Percentiles rank a stretch among this genome's conserved stretches.
Evolutionary conservation across 2,888 invertebrate species (phyloP).

Genomic region (Macropis europaea): DNA sequence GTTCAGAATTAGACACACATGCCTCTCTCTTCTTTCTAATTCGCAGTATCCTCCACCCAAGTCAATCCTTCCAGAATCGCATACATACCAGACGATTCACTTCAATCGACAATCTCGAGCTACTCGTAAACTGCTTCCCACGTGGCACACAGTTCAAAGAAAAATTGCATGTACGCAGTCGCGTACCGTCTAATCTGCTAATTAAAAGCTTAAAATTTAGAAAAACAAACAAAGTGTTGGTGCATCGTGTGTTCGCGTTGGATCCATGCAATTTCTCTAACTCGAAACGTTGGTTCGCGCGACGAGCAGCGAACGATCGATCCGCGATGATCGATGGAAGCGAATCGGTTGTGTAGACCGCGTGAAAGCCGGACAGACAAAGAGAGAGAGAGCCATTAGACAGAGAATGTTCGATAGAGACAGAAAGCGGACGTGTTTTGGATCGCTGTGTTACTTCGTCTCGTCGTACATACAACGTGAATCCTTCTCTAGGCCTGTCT

Average conservation of each 20-base stretch:
- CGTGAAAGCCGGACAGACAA: constrained; percentile 17
- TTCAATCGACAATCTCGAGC: not conserved
- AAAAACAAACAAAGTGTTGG: no score
- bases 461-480: constrained; percentile 30
- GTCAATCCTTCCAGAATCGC: not conserved
- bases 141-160: no score
- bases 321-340: not conserved
- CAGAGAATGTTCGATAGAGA: not conserved
- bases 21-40: no score
- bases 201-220: no score
- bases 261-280: no score
- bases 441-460: constrained; percentile 4
- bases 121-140: not conserved
- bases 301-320: not conserved
- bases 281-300: not conserved
- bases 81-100: not conserved
- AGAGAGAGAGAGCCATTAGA: no score
- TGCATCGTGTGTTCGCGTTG: no score
- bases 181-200: no score
- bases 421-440: constrained; percentile 7
- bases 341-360: constrained; percentile 5
- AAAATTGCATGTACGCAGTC: no score
- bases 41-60: not conserved
- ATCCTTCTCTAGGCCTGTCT: constrained; percentile 33
- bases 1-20: not conserved